A percentile compares a stretch with the other conserved stretches of the same genome.
These are phyloP conservation scores for Apogon talboti DNA, from an alignment of 2,797 vertebrate genomes.

Conservation along the genomic window DNA sequence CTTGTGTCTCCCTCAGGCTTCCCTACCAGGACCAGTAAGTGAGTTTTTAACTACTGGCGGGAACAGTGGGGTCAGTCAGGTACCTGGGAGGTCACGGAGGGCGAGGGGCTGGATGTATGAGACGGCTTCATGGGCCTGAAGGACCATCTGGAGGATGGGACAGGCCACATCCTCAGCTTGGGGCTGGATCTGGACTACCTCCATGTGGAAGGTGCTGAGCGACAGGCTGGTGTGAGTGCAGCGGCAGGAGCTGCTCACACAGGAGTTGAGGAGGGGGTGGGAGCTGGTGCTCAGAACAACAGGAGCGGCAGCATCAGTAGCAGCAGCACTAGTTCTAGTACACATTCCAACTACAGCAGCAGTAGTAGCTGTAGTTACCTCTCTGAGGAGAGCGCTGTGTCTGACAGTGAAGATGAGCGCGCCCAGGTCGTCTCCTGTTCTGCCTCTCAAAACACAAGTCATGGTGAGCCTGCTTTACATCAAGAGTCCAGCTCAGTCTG, in stretches of 20 bases:
- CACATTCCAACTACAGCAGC: slow-evolving; percentile 59
- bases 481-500: slow-evolving; percentile 35
- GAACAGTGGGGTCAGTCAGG: slow-evolving; percentile 85
- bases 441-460: slow-evolving; percentile 32
- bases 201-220: slow-evolving; percentile 88
- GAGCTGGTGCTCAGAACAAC: slow-evolving; percentile 56
- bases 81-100: slow-evolving; percentile 76
- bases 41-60: slow-evolving; percentile 53
- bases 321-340: slow-evolving; percentile 69
- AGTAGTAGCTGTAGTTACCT: slow-evolving; percentile 71
- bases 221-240: slow-evolving; percentile 81
- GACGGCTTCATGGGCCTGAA: slow-evolving; percentile 98
- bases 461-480: slow-evolving; percentile 10
- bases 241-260: slow-evolving; percentile 73
- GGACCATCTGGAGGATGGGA: slow-evolving; percentile 91
- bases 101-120: slow-evolving; percentile 89
- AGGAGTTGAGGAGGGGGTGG: slow-evolving; percentile 71
- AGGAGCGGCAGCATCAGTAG: slow-evolving; percentile 84
- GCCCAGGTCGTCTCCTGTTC: slow-evolving; percentile 62
- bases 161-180: slow-evolving; percentile 85
- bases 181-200: slow-evolving; percentile 91
- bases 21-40: slow-evolving; percentile 22
- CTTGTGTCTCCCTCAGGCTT: slow-evolving; percentile 42
- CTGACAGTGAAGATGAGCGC: slow-evolving; percentile 90
- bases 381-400: slow-evolving; percentile 90